Evolutionary conservation across 1,140 invertebrate species (phyloP).

Genomic region (Drosophila yakuba): DNA sequence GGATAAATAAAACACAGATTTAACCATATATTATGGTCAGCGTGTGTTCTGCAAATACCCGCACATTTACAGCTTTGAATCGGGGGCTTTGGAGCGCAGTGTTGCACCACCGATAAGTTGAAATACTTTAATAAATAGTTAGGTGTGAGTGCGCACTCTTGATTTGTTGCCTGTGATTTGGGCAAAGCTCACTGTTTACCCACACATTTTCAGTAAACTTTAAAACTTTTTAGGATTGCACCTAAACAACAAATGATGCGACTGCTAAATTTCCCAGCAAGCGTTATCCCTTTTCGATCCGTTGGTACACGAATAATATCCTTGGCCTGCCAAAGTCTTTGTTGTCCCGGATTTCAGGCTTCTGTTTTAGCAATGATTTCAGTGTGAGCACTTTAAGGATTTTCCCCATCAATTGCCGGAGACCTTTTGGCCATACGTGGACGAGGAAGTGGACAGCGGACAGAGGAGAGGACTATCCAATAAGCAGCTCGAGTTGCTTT

Average conservation of each 20-base stretch:
- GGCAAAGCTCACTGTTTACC: no score
- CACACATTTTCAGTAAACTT: no score
- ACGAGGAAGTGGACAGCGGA: not conserved
- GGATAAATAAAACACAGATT: slow-evolving; percentile 73
- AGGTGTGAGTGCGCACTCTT: slow-evolving; percentile 27
- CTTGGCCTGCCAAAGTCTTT: not conserved
- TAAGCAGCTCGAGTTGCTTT: slow-evolving; percentile 68
- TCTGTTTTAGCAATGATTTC: slow-evolving; percentile 36
- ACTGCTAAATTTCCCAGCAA: not conserved
- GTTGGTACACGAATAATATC: not conserved
- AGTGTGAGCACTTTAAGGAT: slow-evolving; percentile 38
- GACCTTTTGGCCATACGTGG: slow-evolving; percentile 3
- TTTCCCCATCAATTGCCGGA: slow-evolving; percentile 49
- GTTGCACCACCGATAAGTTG: slow-evolving; percentile 23
- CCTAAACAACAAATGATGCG: not conserved
- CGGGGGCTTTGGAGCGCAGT: not conserved
- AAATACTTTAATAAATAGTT: slow-evolving; percentile 42
- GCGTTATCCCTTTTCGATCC: not conserved
- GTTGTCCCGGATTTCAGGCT: not conserved
- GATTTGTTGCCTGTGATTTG: slow-evolving; percentile 26
- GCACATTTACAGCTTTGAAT: slow-evolving; percentile 28
- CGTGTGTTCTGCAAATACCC: slow-evolving; percentile 30
- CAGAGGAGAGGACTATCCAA: slow-evolving; percentile 37
- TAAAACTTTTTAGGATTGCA: not conserved
- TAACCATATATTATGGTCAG: slow-evolving; percentile 67